phyloP scores from a whole-genome alignment of 1,140 invertebrate genomes.

The Hydropsyche tenuis region DNA sequence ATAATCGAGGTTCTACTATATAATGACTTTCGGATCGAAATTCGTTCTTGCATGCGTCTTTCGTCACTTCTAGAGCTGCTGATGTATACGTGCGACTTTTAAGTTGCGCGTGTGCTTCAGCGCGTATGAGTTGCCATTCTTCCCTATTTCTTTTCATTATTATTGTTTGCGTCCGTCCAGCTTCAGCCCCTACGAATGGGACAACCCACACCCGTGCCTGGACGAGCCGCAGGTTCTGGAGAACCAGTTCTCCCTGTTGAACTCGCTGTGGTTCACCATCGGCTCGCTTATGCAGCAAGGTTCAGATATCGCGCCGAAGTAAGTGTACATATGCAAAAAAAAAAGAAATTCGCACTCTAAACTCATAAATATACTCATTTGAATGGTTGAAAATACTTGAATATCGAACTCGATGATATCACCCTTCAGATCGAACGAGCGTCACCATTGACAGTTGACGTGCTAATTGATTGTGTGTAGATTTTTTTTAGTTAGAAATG shows the following conservation, averaged over 20 bases:
- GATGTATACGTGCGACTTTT: too few species aligned
- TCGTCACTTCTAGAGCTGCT: too few species aligned
- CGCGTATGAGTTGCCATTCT: constrained; percentile 12
- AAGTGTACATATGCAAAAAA: constrained; percentile 56
- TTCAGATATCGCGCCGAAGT: constrained; percentile 86
- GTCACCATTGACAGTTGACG: too few species aligned
- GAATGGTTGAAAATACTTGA: too few species aligned
- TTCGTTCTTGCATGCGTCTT: neutral
- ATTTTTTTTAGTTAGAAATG: too few species aligned
- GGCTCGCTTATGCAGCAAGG: constrained; percentile 91
- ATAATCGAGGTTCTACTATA: too few species aligned
- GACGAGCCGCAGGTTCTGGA: constrained; percentile 79
- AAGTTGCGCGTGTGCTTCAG: too few species aligned
- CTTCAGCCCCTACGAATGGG: constrained; percentile 91
- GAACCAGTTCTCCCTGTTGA: constrained; percentile 89
- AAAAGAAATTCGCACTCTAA: neutral
- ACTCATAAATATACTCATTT: too few species aligned
- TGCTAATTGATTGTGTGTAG: neutral
- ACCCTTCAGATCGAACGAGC: too few species aligned
- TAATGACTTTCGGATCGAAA: neutral
- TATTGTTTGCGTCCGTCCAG: constrained; percentile 59
- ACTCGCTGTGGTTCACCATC: constrained; percentile 89
- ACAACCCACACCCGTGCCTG: constrained; percentile 81
- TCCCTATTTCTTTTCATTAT: constrained; percentile 8
- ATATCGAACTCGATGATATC: too few species aligned